Conservation (phyloP, 2,888 invertebrate species). For the Cataglyphis rosenhaueri region DNA sequence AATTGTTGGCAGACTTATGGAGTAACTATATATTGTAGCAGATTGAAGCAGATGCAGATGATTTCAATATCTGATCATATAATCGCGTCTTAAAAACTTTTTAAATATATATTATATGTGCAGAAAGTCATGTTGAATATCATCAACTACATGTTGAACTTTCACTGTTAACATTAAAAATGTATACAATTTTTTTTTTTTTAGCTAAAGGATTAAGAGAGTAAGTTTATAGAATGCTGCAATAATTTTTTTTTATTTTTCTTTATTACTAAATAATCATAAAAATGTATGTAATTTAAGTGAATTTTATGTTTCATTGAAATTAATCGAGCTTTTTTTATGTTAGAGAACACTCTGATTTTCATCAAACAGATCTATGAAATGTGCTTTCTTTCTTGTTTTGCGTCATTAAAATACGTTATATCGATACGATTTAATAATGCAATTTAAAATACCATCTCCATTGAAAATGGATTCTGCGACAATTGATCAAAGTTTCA, state of each 20-base stretch:
- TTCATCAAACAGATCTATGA: not conserved
- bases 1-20: slow-evolving; percentile 13
- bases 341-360: not conserved
- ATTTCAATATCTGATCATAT: not conserved
- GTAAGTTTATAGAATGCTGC: not conserved
- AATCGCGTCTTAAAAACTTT: not conserved
- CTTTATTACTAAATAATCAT: not conserved
- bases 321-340: not conserved
- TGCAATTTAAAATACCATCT: slow-evolving; percentile 9
- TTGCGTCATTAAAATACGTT: slow-evolving; percentile 1
- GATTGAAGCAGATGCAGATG: not conserved
- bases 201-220: not conserved
- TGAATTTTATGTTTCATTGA: not conserved
- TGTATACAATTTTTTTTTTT: not conserved
- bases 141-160: not conserved
- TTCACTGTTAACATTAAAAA: not conserved
- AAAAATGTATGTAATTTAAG: slow-evolving; percentile 1
- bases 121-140: not conserved
- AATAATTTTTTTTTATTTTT: not conserved
- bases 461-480: not conserved
- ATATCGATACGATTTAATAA: slow-evolving; percentile 13
- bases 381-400: not conserved
- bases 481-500: slow-evolving; percentile 20
- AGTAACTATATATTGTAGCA: not conserved
- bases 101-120: not conserved